phyloP scores from a whole-genome alignment of 1,140 invertebrate genomes.

The Drosophila pallidifrons region DNA sequence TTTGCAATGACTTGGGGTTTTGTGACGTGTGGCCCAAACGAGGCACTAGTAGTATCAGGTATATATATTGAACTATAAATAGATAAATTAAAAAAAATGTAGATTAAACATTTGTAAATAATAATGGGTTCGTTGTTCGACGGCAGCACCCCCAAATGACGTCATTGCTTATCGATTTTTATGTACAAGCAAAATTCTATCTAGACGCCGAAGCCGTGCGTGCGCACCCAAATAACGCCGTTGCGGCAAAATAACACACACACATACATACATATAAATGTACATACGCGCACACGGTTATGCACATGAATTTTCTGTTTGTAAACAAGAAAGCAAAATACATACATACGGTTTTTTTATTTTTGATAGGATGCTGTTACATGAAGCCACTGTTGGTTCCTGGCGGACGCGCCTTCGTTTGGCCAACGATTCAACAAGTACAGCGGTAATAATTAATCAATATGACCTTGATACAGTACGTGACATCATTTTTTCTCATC shows the following conservation, averaged over 20 bases:
- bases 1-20: conserved; percentile 94
- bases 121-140: conserved; percentile 17
- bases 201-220: conserved; percentile 46
- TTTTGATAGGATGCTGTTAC: conserved; percentile 93
- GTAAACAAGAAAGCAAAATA: conserved; percentile 53
- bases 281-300: not conserved
- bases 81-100: conserved; percentile 23
- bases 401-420: conserved; percentile 98
- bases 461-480: conserved; percentile 19
- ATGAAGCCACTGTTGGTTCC: conserved; percentile 95
- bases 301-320: conserved; percentile 41
- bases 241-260: conserved; percentile 22
- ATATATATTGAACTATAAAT: conserved; percentile 80
- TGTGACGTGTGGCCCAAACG: conserved; percentile 98
- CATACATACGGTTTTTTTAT: not conserved
- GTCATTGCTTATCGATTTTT: conserved; percentile 78
- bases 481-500: conserved; percentile 17
- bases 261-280: conserved; percentile 1
- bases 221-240: conserved; percentile 54
- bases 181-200: conserved; percentile 44
- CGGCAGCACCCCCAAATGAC: conserved; percentile 63
- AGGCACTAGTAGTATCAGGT: conserved; percentile 98
- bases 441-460: conserved; percentile 89
- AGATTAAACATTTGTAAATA: conserved; percentile 28
- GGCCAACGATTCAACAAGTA: conserved; percentile 97